Base-by-base conservation (phyloP, 2,113 vertebrate genomes). In the Pelusios castaneus region DNA sequence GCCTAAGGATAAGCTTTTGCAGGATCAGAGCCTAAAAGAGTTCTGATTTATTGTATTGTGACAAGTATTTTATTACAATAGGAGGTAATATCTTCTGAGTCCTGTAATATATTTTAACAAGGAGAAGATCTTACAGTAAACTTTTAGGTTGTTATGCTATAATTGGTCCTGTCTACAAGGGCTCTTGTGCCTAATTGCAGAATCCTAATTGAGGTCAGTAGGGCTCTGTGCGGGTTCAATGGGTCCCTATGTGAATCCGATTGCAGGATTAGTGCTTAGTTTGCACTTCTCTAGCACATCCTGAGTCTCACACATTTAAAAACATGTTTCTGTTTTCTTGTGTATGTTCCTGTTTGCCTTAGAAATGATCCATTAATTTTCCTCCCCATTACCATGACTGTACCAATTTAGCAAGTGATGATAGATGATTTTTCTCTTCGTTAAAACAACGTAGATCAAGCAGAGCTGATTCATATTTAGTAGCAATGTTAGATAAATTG, bases 401-500 rank as follows among this genome's bases (percentile, higher is more conserved):
- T 86, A 25, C 27, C 87, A 76, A 70, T 27, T 81, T 92, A 77
- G 47, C 52, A 90, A 63, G 21, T 8, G 76, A 78, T 24, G 25
- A 49, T 45, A 16, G 29, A 85, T 55, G 60, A 2, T 93, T 92
- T 91, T 91, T 38, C 25, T 41, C n/a, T 88, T 85, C 21, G 88
- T 47, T 67, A 92, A 84, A 94, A 88, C 11, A 78, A 56, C 86
- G 0, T 31, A 14, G 67, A 5, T 80, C 86, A 90, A 93, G 80
- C 2, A 94, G 85, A 29, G 94, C 84, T 45, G 90, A 22, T 8
- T 70, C 27, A 75, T 41, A 52, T 77, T 85, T 87, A 84, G 67
- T 43, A 41, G 47, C 47, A 91, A 49, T 10, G 75, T 80, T 31
- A 73, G n/a, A 82, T 89, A 90, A 91, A 95, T 89, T 89, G 76